phyloP scores from a whole-genome alignment of 2,113 vertebrate genomes.

The Upupa epops region DNA sequence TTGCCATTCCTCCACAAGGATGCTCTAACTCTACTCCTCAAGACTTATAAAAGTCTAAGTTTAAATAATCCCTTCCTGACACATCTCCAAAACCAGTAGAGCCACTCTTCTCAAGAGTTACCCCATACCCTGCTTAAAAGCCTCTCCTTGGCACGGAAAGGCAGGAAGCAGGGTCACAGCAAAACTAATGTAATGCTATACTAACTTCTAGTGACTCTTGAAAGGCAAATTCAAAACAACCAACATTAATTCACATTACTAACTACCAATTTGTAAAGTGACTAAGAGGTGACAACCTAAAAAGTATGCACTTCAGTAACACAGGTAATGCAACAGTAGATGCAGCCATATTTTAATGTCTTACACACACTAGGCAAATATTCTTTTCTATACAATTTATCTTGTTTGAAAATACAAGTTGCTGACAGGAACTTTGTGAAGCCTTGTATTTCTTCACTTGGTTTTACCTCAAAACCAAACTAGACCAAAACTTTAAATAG shows the following conservation, averaged over 20 bases:
- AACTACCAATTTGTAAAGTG: background rate
- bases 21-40: background rate
- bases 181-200: background rate
- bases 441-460: background rate
- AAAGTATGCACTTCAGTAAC: background rate
- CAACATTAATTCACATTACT: background rate
- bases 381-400: background rate
- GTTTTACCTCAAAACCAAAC: background rate
- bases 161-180: background rate
- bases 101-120: background rate
- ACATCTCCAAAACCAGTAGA: background rate
- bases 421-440: background rate
- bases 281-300: background rate
- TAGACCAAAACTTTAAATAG: background rate
- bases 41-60: background rate
- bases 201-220: background rate
- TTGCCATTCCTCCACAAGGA: background rate
- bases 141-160: background rate
- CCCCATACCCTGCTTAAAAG: background rate
- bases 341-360: background rate
- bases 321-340: background rate
- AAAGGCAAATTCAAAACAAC: background rate
- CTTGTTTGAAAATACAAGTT: background rate
- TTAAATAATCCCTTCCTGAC: background rate
- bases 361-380: background rate